Evolutionary conservation across 1,140 invertebrate species (phyloP).

Genomic region (Caenorhabditis elegans): WBcel235 BX284602.5:6851001-6851500

Average conservation of each 20-base stretch:
- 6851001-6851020: conserved; percentile 43
- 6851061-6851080: conserved; percentile 20
- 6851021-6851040: conserved; percentile 40
- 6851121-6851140: conserved; percentile 40
- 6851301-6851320: neutral
- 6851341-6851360: neutral
- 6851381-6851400: neutral
- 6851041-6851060: conserved; percentile 24
- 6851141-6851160: conserved; percentile 28
- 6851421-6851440: neutral
- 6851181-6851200: neutral
- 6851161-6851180: conserved; percentile 12
- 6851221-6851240: conserved; percentile 11
- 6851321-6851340: neutral
- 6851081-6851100: neutral
- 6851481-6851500: too few relatives aligned
- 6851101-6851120: conserved; percentile 23
- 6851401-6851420: neutral
- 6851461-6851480: too few relatives aligned
- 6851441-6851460: neutral
- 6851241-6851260: neutral
- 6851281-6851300: neutral
- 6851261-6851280: neutral
- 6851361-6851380: neutral
- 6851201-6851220: neutral